These are phyloP conservation scores for Drosophila paulistorum DNA, from an alignment of 1,140 invertebrate species.

Conservation along the genomic window DNA sequence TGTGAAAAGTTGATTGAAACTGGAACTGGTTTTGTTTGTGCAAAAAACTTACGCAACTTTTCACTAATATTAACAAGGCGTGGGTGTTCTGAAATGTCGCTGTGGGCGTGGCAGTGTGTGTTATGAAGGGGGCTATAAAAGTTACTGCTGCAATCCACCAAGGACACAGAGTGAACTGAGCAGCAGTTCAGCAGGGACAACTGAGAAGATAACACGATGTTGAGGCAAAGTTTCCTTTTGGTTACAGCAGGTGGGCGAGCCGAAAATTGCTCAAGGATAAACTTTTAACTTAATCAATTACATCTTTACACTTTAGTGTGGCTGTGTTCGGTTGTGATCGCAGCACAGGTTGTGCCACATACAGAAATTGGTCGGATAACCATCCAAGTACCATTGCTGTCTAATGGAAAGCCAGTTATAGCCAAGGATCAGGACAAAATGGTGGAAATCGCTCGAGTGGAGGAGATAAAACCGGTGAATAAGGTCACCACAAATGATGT, in stretches of 20 bases:
- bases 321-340: constrained; percentile 48
- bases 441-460: constrained; percentile 56
- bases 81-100: neutral
- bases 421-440: constrained; percentile 24
- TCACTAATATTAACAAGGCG: neutral
- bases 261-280: too few relatives aligned
- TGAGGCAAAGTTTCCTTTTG: constrained; percentile 56
- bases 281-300: neutral
- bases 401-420: constrained; percentile 65
- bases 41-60: constrained; percentile 1
- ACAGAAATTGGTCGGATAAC: constrained; percentile 68
- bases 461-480: constrained; percentile 56
- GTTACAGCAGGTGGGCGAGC: constrained; percentile 50
- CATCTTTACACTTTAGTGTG: constrained; percentile 44
- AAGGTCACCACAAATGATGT: constrained; percentile 40
- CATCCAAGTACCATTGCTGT: constrained; percentile 72
- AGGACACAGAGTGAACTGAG: constrained; percentile 56
- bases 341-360: constrained; percentile 73
- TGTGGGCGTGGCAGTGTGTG: constrained; percentile 20
- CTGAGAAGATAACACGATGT: constrained; percentile 45
- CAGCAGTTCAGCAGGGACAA: constrained; percentile 36
- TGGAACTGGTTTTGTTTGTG: constrained; percentile 46
- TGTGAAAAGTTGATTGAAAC: constrained; percentile 21
- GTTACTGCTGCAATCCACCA: constrained; percentile 17
- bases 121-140: constrained; percentile 50